phyloP scores from a whole-genome alignment of 2,797 vertebrate species.

The Poeciliopsis gracilis region DNA sequence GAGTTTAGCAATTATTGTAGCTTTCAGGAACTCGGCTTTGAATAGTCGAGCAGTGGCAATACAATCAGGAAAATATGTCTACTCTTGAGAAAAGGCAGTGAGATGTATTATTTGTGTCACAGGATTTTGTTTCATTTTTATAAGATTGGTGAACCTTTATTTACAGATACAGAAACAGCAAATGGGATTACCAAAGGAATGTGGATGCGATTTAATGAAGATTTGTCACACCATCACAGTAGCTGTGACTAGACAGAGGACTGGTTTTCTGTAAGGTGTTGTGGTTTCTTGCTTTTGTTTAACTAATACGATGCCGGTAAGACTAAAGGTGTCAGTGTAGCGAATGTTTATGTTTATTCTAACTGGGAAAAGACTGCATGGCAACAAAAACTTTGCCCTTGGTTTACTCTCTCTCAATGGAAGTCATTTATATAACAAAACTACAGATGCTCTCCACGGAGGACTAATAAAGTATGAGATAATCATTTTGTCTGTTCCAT shows the following conservation, averaged over 20 bases:
- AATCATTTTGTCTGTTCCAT: slow-evolving; percentile 57
- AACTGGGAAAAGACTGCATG: slow-evolving; percentile 29
- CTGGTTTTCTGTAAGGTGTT: slow-evolving; percentile 14
- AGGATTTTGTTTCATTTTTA: background rate
- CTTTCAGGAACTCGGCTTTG: slow-evolving; percentile 4
- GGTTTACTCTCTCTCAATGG: slow-evolving; percentile 34
- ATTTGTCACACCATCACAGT: slow-evolving; percentile 5
- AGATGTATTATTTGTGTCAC: background rate
- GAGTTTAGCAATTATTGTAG: slow-evolving; percentile 20
- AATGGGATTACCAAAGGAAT: slow-evolving; percentile 7
- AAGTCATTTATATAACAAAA: slow-evolving; percentile 44
- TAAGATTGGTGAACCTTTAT: slow-evolving; percentile 1
- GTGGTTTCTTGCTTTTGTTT: slow-evolving; percentile 30
- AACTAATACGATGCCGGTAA: slow-evolving; percentile 40
- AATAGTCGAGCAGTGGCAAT: slow-evolving; percentile 1
- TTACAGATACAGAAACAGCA: slow-evolving; percentile 1
- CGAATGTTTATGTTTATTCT: slow-evolving; percentile 49
- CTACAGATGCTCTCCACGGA: slow-evolving; percentile 40
- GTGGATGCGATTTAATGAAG: slow-evolving; percentile 1
- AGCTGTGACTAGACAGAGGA: slow-evolving; percentile 5
- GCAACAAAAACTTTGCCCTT: slow-evolving; percentile 27
- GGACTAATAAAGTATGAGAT: slow-evolving; percentile 50
- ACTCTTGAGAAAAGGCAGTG: background rate
- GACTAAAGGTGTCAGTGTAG: slow-evolving; percentile 30
- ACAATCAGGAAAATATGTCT: slow-evolving; percentile 5